Base-by-base conservation (phyloP, 2,888 invertebrate species). In the Patella ulyssiponensis region DNA sequence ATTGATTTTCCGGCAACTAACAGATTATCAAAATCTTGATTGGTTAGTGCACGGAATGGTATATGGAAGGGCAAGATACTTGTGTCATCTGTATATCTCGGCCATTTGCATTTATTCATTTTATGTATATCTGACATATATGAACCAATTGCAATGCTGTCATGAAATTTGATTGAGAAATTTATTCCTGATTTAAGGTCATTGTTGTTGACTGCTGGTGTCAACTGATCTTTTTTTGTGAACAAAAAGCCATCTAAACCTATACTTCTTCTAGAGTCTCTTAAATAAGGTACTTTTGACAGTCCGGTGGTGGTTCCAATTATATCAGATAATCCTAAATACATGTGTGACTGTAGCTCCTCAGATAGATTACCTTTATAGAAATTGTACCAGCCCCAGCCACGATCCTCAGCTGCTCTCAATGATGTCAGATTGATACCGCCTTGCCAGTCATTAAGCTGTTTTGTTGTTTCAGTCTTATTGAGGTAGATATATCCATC, bases 1-100 rank as follows among this genome's bases (percentile, higher is more conserved):
- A 82, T 80, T 0, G 79, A 78, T 20, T 79, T 81, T 1, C 82
- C 82, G 54, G 81, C 81, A 33, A 82, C 82, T 53, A 82, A 74
- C 11, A 82, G 76, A 70, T 82, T 82, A 33, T 79, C 77, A 33
- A 78, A 78, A 27, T 78, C 78, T 15, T 52, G 64, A 72, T 81
- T 82, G 33, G 82, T 79, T 17, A 82, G 77, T 0, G 82, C 78
- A 20, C 81, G 78, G 53, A 79, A 82, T 17, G 82, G 81, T 44
- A 81, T 82, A 51, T 81, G 76, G 56, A 75, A 82, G n/a, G 78
- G 78, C 17, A 76, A 17, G n/a, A 79, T 79, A 52, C 69, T 14
- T 14, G 53, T 71, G n/a, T 76, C 69, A 23, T 73, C 76, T 7
- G 81, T 64, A 51, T 82, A 82, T n/a, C 27, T 23, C 3, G 82